Evolutionary conservation across 2,797 vertebrate species (phyloP).

Genomic region (Gymnothorax javanicus): DNA sequence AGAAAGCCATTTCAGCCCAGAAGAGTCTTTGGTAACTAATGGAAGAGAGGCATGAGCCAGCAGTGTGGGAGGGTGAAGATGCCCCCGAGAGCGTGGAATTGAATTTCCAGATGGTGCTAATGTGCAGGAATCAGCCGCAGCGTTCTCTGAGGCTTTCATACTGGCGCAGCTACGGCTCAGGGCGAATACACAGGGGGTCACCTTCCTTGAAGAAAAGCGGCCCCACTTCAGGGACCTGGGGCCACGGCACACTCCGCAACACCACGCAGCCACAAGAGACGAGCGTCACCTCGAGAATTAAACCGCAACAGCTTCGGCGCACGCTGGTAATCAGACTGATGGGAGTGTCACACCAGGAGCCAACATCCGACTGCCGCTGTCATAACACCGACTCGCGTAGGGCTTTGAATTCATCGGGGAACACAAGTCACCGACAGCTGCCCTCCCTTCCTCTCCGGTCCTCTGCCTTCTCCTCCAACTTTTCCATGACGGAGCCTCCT

Average conservation of each 20-base stretch:
- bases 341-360: background rate
- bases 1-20: background rate
- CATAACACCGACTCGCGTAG: background rate
- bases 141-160: background rate
- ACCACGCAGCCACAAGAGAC: background rate
- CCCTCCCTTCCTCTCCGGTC: too few species aligned
- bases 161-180: background rate
- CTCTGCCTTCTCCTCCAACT: too few species aligned
- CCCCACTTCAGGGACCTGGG: slow-evolving; percentile 1
- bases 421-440: too few species aligned
- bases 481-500: too few species aligned
- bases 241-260: background rate
- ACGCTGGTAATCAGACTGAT: background rate
- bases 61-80: background rate
- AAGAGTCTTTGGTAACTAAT: background rate
- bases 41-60: background rate
- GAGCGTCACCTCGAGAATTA: background rate
- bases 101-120: slow-evolving; percentile 16
- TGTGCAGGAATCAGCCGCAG: slow-evolving; percentile 1
- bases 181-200: background rate
- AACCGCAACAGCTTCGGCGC: background rate
- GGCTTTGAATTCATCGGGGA: too few species aligned
- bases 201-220: background rate
- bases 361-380: background rate
- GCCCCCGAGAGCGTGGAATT: background rate